A percentile compares a stretch with the other conserved stretches of the same genome.
Conservation (phyloP, 2,113 vertebrate species). For the Myotis lucifugus region DNA sequence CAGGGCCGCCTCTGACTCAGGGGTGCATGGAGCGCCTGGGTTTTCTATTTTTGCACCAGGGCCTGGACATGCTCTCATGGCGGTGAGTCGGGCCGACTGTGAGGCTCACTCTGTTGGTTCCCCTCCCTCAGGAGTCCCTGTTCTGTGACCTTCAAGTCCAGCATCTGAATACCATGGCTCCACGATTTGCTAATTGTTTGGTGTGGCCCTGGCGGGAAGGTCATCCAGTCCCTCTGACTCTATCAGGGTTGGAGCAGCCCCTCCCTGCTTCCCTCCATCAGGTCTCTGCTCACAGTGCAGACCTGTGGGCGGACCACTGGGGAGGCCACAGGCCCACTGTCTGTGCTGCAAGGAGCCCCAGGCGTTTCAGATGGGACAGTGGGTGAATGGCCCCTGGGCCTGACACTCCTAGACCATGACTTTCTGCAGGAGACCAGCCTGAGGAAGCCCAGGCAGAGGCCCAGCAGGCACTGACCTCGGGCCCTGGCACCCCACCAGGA, state of each 20-base stretch:
- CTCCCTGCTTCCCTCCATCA: fast-evolving
- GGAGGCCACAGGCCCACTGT: fast-evolving
- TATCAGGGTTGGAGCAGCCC: too few relatives aligned
- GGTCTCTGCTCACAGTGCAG: fast-evolving
- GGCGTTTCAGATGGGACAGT: background rate
- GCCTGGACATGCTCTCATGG: background rate
- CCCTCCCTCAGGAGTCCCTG: fast-evolving
- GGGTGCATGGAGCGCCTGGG: too few relatives aligned
- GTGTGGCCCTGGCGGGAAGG: fast-evolving
- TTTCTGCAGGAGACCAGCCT: background rate
- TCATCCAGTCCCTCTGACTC: background rate
- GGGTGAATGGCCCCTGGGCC: background rate
- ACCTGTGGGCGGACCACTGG: fast-evolving
- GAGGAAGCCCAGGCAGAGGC: fast-evolving
- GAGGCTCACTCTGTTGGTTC: fast-evolving
- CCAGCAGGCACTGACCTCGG: background rate
- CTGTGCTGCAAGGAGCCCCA: fast-evolving
- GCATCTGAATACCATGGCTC: fast-evolving
- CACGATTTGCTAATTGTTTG: fast-evolving
- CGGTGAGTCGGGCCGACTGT: fast-evolving
- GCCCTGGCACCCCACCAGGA: too few relatives aligned
- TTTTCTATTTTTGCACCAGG: background rate
- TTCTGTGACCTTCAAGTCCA: fast-evolving
- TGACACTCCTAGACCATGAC: background rate
- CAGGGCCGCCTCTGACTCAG: background rate